phyloP scores from a whole-genome alignment of 2,888 invertebrate species.

The Cyclophora albipunctata region DNA sequence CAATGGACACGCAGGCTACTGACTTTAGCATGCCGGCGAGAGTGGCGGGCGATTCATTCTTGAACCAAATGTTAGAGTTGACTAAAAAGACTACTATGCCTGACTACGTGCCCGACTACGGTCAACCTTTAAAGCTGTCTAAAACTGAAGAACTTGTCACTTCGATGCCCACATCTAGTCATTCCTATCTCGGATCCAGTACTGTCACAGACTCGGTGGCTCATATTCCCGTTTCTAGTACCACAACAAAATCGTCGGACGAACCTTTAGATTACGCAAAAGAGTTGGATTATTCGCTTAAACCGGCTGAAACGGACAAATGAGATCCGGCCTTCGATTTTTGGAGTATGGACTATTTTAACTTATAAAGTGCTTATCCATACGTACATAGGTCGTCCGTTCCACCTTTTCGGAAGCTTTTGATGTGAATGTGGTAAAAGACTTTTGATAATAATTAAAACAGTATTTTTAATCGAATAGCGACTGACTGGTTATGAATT shows the following conservation, averaged over 20 bases:
- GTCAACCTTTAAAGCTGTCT: slow-evolving; percentile 76
- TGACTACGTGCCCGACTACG: slow-evolving; percentile 64
- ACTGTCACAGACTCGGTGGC: slow-evolving; percentile 61
- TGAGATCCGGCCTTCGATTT: slow-evolving; percentile 26
- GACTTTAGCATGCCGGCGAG: slow-evolving; percentile 69
- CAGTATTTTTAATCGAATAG: no score
- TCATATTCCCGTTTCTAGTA: slow-evolving; percentile 54
- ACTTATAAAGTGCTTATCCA: slow-evolving; percentile 15
- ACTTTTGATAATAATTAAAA: slow-evolving; percentile 1
- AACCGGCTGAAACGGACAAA: slow-evolving; percentile 46
- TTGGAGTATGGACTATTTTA: slow-evolving; percentile 22
- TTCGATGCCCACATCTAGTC: slow-evolving; percentile 64
- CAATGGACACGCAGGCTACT: slow-evolving; percentile 46
- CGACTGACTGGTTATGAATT: no score
- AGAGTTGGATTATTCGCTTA: slow-evolving; percentile 55
- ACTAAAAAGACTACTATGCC: slow-evolving; percentile 72
- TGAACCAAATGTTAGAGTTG: slow-evolving; percentile 71
- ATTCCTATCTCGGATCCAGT: slow-evolving; percentile 54
- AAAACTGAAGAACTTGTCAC: slow-evolving; percentile 73
- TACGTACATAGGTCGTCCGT: not conserved
- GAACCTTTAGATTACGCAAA: slow-evolving; percentile 59
- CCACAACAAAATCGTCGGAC: slow-evolving; percentile 40
- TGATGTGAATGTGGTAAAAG: slow-evolving; percentile 9
- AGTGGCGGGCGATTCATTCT: slow-evolving; percentile 63
- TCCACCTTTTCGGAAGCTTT: not conserved